phyloP scores from a whole-genome alignment of 2,888 invertebrate species.

The Malachius bipustulatus region DNA sequence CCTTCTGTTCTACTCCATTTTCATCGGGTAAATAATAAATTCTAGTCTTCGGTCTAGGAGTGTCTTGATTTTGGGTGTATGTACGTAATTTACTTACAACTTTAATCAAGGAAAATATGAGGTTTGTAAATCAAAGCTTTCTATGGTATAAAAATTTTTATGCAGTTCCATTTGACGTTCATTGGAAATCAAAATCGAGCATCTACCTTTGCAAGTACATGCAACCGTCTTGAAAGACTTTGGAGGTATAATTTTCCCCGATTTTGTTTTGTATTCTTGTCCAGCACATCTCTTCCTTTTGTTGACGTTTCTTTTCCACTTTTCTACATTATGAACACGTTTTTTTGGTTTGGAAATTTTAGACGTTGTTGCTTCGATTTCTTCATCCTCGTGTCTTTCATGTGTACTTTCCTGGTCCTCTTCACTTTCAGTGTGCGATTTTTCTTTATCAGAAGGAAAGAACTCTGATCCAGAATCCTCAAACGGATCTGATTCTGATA shows the following conservation, averaged over 20 bases:
- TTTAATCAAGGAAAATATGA: slow-evolving; percentile 6
- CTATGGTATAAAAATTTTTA: slow-evolving; percentile 8
- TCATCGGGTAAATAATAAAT: slow-evolving; percentile 9
- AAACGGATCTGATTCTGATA: slow-evolving; percentile 4
- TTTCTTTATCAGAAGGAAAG: slow-evolving; percentile 4
- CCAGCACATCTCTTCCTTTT: slow-evolving; percentile 8
- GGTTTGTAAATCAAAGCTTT: slow-evolving; percentile 5
- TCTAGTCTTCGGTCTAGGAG: slow-evolving; percentile 8
- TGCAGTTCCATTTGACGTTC: slow-evolving; percentile 8
- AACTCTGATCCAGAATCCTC: slow-evolving; percentile 4
- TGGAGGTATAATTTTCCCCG: slow-evolving; percentile 5
- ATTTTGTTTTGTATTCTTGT: slow-evolving; percentile 7
- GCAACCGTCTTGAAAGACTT: slow-evolving; percentile 4
- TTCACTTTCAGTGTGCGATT: too few species aligned
- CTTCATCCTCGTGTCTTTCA: neutral
- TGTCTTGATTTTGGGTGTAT: slow-evolving; percentile 7
- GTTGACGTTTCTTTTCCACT: slow-evolving; percentile 5
- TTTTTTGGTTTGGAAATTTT: neutral
- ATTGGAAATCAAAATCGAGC: slow-evolving; percentile 2
- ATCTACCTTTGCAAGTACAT: slow-evolving; percentile 6
- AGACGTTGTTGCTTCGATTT: slow-evolving; percentile 4
- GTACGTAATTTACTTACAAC: slow-evolving; percentile 8
- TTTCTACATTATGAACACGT: slow-evolving; percentile 6
- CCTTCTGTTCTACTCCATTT: slow-evolving; percentile 9
- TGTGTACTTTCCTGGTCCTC: neutral